Percentiles rank a stretch among this genome's conserved stretches.
These are phyloP conservation scores for Rhingia campestris DNA, from an alignment of 2,888 invertebrate species.

Conservation along the genomic window DNA sequence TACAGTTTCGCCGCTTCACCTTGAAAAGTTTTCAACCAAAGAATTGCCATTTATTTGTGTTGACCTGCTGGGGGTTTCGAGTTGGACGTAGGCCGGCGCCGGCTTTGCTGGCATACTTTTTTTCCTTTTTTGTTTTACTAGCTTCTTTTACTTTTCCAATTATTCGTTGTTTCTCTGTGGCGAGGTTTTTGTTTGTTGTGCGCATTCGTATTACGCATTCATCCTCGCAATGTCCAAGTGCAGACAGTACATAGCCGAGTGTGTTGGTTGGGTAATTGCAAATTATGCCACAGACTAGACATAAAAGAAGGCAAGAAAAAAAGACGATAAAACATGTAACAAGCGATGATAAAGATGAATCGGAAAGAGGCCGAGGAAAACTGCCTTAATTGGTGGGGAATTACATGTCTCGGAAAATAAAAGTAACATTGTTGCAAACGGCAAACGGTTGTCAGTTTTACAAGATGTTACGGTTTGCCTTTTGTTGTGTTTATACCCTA, in stretches of 20 bases:
- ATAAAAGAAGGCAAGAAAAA: background rate
- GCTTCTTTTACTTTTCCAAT: background rate
- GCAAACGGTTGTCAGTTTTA: background rate
- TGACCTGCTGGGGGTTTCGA: constrained; percentile 1
- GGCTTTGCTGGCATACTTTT: constrained; percentile 14
- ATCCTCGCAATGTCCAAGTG: constrained; percentile 23
- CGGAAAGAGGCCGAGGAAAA: constrained; percentile 2
- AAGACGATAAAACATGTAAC: background rate
- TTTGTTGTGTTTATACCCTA: background rate
- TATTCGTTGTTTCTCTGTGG: background rate
- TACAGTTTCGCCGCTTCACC: constrained; percentile 14
- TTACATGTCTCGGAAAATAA: constrained; percentile 35
- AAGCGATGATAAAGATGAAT: constrained; percentile 16
- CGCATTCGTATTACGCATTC: constrained; percentile 43
- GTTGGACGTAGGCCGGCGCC: constrained; percentile 37
- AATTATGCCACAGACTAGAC: constrained; percentile 47
- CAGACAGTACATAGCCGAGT: constrained; percentile 3
- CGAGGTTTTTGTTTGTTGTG: background rate
- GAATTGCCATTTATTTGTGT: constrained; percentile 34
- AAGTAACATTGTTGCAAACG: constrained; percentile 2
- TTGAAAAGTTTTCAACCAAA: constrained; percentile 31
- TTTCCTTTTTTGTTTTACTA: background rate
- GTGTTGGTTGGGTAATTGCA: constrained; percentile 56
- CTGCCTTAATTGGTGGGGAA: constrained; percentile 27
- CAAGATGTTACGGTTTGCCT: background rate